phyloP scores from a whole-genome alignment of 2,113 vertebrate genomes.

The Orycteropus afer region DNA sequence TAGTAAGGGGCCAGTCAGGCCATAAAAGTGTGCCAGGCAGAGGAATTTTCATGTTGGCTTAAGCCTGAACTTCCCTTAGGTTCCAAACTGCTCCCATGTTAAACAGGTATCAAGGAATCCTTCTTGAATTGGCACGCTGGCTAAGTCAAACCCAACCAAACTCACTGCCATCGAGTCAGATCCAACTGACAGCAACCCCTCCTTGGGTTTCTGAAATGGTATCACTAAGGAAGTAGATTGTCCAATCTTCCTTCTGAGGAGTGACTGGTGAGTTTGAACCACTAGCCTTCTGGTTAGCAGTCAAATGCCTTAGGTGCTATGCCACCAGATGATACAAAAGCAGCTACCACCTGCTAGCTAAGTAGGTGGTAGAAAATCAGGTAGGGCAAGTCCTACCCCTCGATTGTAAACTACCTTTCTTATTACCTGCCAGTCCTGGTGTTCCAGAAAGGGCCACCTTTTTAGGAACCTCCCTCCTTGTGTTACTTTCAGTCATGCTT shows the following conservation, averaged over 20 bases:
- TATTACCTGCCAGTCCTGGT: background rate
- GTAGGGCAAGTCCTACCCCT: background rate
- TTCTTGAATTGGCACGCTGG: background rate
- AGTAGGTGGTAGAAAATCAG: background rate
- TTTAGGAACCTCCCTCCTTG: background rate
- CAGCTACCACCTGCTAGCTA: too few species aligned
- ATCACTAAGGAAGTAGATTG: too few species aligned
- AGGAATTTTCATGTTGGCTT: constrained; percentile 16
- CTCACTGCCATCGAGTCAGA: too few species aligned
- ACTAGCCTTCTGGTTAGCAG: too few species aligned
- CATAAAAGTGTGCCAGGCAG: background rate
- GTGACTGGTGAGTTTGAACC: too few species aligned
- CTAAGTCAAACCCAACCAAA: too few species aligned
- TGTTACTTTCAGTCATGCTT: background rate
- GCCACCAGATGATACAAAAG: too few species aligned
- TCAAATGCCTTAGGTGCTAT: too few species aligned
- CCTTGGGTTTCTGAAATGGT: too few species aligned
- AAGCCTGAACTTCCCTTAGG: background rate
- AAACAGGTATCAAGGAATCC: constrained; percentile 25
- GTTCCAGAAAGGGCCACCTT: background rate
- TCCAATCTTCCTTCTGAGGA: too few species aligned
- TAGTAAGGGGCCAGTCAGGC: background rate
- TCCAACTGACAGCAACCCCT: too few species aligned
- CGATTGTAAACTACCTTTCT: background rate
- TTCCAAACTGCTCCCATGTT: background rate